These are phyloP conservation scores for Sinelater perroti DNA, from an alignment of 2,888 invertebrate genomes.

Conservation along the genomic window DNA sequence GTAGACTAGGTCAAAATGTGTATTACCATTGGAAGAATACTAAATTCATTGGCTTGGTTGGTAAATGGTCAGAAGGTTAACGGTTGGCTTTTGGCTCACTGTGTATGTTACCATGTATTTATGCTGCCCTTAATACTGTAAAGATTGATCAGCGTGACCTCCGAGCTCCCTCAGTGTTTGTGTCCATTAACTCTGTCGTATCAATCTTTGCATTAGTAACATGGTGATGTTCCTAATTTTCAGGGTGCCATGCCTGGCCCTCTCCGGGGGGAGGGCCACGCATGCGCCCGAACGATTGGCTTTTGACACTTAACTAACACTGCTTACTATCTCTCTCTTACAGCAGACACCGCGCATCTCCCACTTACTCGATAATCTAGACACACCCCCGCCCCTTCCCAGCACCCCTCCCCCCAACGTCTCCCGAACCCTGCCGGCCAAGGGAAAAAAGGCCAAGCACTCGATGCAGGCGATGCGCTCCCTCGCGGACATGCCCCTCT, in stretches of 20 bases:
- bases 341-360: conserved; percentile 55
- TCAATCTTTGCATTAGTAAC: conserved; percentile 27
- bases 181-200: conserved; percentile 9
- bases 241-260: conserved; percentile 30
- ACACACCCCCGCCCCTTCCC: conserved; percentile 48
- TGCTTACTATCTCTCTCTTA: conserved; percentile 59
- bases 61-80: conserved; percentile 38
- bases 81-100: conserved; percentile 37
- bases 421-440: conserved; percentile 44
- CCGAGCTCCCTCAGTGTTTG: background rate
- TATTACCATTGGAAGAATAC: conserved; percentile 16
- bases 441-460: conserved; percentile 37
- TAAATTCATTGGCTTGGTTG: conserved; percentile 35
- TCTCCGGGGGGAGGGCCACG: conserved; percentile 24
- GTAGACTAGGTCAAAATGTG: conserved; percentile 7
- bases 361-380: conserved; percentile 45
- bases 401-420: conserved; percentile 47
- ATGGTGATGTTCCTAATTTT: conserved; percentile 44
- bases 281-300: conserved; percentile 32
- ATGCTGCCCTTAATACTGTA: conserved; percentile 29
- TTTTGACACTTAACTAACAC: conserved; percentile 56
- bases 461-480: conserved; percentile 25
- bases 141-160: conserved; percentile 22
- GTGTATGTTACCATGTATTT: conserved; percentile 33
- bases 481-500: conserved; percentile 28